A percentile compares a stretch with the other conserved stretches of the same genome.
Evolutionary conservation across 2,888 invertebrate genomes (phyloP).

Genomic region (Apantesis nais): DNA sequence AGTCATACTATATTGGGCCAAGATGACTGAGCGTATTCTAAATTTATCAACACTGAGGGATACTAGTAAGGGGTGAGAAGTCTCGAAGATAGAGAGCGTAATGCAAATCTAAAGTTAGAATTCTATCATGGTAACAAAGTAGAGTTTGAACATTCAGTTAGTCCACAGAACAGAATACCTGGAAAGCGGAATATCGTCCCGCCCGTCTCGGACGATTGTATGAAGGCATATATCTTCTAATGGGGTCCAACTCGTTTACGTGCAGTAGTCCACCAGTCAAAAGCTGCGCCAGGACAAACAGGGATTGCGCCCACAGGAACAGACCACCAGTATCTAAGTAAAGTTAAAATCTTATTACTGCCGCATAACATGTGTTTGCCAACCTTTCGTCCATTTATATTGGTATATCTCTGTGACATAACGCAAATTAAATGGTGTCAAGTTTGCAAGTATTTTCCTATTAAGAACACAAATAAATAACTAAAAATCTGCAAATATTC

Average conservation of each 20-base stretch:
- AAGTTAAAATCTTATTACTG: neutral
- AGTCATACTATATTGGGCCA: too few species aligned
- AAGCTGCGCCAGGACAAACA: slow-evolving; percentile 97
- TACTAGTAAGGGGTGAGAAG: too few species aligned
- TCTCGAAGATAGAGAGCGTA: too few species aligned
- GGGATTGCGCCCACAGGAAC: slow-evolving; percentile 98
- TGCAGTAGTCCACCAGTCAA: slow-evolving; percentile 95
- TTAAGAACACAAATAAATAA: too few species aligned
- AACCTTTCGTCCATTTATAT: neutral
- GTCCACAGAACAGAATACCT: slow-evolving; percentile 82
- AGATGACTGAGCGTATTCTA: too few species aligned
- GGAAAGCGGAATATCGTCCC: slow-evolving; percentile 98
- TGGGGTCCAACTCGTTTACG: slow-evolving; percentile 98
- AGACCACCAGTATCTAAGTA: slow-evolving; percentile 84
- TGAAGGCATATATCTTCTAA: slow-evolving; percentile 97
- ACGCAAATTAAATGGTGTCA: too few species aligned
- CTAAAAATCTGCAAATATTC: too few species aligned
- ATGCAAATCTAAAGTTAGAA: too few species aligned
- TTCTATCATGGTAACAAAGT: too few species aligned
- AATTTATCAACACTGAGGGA: too few species aligned
- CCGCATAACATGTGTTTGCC: neutral
- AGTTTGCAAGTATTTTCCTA: too few species aligned
- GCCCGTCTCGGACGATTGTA: slow-evolving; percentile 96
- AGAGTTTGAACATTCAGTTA: neutral
- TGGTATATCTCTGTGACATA: neutral